Conservation (phyloP, 2,888 invertebrate genomes). For the Fissipunctia ypsillon region DNA sequence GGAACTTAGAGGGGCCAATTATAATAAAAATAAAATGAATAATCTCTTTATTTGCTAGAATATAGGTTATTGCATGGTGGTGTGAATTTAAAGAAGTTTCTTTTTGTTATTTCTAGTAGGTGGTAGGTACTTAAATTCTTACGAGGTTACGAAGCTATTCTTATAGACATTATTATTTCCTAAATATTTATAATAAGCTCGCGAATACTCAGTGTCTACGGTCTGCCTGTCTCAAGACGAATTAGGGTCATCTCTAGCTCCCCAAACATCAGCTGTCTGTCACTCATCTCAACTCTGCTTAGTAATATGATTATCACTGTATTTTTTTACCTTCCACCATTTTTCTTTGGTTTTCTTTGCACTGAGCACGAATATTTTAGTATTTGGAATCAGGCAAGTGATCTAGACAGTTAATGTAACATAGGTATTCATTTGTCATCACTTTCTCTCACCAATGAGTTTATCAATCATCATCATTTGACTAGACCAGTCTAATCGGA, state of each 20-base stretch:
- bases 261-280: conserved; percentile 69
- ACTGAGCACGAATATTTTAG: conserved; percentile 13
- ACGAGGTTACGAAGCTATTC: background rate
- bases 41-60: background rate
- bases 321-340: conserved; percentile 33
- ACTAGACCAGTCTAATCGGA: background rate
- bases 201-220: conserved; percentile 22
- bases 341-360: conserved; percentile 20
- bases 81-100: background rate
- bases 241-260: conserved; percentile 66
- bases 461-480: background rate
- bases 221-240: conserved; percentile 68
- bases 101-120: background rate
- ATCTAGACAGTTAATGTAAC: background rate
- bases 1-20: no score
- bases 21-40: background rate
- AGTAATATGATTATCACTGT: conserved; percentile 58
- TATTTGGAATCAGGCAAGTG: background rate
- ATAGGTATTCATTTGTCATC: background rate
- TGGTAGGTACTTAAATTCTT: background rate
- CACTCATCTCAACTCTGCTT: conserved; percentile 57
- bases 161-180: background rate
- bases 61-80: background rate
- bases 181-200: conserved; percentile 18
- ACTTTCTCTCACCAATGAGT: background rate